Base-by-base conservation (phyloP, 2,797 vertebrate species). In the Crax fasciolata region DNA sequence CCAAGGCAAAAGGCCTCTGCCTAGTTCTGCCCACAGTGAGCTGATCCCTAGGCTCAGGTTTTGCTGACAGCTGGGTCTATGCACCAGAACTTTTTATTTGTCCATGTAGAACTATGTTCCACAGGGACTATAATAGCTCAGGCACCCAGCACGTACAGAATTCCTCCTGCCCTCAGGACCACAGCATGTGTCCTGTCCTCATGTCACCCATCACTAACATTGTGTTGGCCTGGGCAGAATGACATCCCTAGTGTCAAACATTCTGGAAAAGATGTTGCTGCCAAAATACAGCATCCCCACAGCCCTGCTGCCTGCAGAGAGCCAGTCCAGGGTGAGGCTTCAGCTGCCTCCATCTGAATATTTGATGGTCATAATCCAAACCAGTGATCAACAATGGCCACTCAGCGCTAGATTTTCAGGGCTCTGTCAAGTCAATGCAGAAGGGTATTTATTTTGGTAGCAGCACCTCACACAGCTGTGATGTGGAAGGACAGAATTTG, bases 361-460 rank as follows among this genome's bases (percentile, higher is more conserved):
- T 10, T 46, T 46, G 54, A n/a, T 76, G 43, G 19, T 5, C 51
- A 39, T 57, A 48, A 11, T 16, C 32, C 93, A 83, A 87, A 52
- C 15, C 35, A 24, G 7, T 5, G n/a, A 38, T 28, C 91, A 38
- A 2, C 0, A 0, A 6, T 3, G 25, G 48, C 52, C 55, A 39
- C 38, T 25, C 15, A 1, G 0, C 51, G 52, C 9, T 2, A 41
- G 19, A 48, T 63, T 78, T 44, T 62, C 88, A 86, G 21, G 6
- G 6, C 39, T 81, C 66, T 44, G 13, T 48, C 52, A 63, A 62
- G 25, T 27, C 58, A 41, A 0, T 16, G 38, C 61, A 75, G 65
- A 54, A 87, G 21, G 27, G 30, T 13, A 44, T 41, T 38, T 24
- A 77, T 54, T 70, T 52, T 39, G 49, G 41, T 7, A 41, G 27